Evolutionary conservation across 2,797 vertebrate genomes (phyloP).

Genomic region (Gephyroberyx darwinii): DNA sequence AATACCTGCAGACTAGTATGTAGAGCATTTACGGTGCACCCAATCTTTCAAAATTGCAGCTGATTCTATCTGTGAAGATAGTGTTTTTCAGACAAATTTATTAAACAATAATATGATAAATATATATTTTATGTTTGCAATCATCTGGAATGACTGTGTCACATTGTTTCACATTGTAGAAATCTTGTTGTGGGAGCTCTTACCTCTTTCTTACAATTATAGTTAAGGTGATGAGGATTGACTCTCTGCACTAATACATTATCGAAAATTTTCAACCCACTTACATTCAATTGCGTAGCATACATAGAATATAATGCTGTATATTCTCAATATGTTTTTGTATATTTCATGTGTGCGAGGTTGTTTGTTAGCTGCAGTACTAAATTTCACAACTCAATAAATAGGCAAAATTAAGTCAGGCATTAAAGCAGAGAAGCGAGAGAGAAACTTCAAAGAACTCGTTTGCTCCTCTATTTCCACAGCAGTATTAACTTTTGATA

Average conservation of each 20-base stretch:
- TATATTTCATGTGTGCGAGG: constrained; percentile 33
- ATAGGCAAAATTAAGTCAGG: constrained; percentile 36
- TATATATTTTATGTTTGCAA: not conserved
- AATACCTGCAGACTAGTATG: constrained; percentile 31
- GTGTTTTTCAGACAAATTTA: not conserved
- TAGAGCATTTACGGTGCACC: not conserved
- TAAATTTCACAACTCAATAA: constrained; percentile 35
- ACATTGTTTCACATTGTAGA: not conserved
- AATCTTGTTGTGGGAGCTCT: not conserved
- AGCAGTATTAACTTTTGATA: constrained; percentile 38
- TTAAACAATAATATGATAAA: not conserved
- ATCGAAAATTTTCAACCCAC: not conserved
- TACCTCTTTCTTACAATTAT: not conserved
- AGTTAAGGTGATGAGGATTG: not conserved
- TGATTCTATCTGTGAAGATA: not conserved
- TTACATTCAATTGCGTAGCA: constrained; percentile 4
- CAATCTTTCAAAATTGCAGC: not conserved
- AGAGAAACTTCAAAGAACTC: constrained; percentile 56
- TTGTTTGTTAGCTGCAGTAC: constrained; percentile 25
- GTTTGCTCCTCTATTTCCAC: constrained; percentile 24
- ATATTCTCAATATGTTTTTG: not conserved
- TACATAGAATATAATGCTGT: not conserved
- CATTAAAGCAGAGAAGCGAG: constrained; percentile 40
- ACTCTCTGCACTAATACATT: not conserved
- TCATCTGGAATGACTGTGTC: not conserved